Conservation (phyloP, 1,140 invertebrate genomes). For the Bombus cullumanus region DNA sequence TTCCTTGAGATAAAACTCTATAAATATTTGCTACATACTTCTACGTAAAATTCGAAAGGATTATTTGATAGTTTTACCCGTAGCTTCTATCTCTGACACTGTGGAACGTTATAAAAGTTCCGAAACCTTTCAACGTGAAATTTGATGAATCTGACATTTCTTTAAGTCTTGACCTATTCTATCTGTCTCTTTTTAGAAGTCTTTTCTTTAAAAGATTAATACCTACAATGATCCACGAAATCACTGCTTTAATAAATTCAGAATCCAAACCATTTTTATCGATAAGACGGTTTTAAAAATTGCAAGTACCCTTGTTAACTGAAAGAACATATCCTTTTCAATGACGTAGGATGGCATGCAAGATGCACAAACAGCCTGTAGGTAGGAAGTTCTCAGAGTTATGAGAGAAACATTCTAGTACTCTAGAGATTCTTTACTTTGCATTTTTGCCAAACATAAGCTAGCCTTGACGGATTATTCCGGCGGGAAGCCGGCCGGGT, state of each 20-base stretch:
- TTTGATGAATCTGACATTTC: neutral
- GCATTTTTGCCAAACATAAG: slow-evolving; percentile 30
- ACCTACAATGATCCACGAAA: neutral
- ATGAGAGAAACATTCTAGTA: slow-evolving; percentile 9
- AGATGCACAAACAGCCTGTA: neutral
- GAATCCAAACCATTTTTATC: neutral
- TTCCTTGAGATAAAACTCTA: neutral
- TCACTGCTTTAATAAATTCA: neutral
- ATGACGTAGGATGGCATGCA: neutral
- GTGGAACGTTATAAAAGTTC: neutral
- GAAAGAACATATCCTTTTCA: neutral
- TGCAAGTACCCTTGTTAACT: neutral
- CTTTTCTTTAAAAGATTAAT: neutral
- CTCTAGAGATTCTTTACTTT: slow-evolving; percentile 46
- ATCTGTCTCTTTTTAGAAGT: neutral
- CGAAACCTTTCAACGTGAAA: no score
- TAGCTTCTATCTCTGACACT: neutral
- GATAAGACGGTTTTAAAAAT: neutral
- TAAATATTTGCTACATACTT: neutral
- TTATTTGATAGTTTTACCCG: neutral
- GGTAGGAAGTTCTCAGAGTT: slow-evolving; percentile 27
- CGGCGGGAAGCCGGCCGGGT: neutral
- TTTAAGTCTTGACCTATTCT: neutral
- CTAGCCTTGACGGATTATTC: slow-evolving; percentile 47
- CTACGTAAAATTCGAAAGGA: neutral